Evolutionary conservation across 2,113 vertebrate genomes (phyloP).

Genomic region (Ascaphus truei): DNA sequence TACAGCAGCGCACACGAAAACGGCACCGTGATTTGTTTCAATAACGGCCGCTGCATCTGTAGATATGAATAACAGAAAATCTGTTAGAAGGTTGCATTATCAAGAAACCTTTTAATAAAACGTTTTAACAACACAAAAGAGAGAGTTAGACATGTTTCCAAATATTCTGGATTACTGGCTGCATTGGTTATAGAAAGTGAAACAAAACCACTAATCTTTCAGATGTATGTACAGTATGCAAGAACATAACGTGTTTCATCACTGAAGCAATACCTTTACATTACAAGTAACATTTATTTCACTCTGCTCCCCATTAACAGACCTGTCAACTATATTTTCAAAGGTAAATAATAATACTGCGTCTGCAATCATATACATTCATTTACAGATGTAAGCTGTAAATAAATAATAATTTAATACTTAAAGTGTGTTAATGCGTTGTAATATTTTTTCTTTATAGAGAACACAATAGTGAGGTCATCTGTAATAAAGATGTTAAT

Average conservation of each 20-base stretch:
- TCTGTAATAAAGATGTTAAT: conserved; percentile 77
- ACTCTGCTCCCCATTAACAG: conserved; percentile 60
- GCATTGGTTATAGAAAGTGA: no score
- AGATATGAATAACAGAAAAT: no score
- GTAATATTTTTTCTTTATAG: conserved; percentile 78
- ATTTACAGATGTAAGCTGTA: conserved; percentile 60
- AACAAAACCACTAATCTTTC: no score
- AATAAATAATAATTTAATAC: conserved; percentile 71
- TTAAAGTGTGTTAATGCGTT: conserved; percentile 67
- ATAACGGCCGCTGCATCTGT: no score
- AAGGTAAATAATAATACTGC: conserved; percentile 74
- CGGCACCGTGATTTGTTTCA: no score
- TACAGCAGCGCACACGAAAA: no score
- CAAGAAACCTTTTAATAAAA: no score
- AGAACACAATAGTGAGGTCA: conserved; percentile 81
- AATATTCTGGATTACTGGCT: no score
- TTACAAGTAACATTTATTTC: conserved; percentile 64
- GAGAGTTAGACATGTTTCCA: no score
- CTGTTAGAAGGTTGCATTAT: no score
- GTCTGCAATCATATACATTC: conserved; percentile 57
- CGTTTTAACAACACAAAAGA: no score
- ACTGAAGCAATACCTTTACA: conserved; percentile 48
- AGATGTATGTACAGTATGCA: no score
- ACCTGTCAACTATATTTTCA: conserved; percentile 64
- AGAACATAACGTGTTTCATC: conserved; percentile 45